phyloP scores from a whole-genome alignment of 2,888 invertebrate species.

The Lottia scabra region DNA sequence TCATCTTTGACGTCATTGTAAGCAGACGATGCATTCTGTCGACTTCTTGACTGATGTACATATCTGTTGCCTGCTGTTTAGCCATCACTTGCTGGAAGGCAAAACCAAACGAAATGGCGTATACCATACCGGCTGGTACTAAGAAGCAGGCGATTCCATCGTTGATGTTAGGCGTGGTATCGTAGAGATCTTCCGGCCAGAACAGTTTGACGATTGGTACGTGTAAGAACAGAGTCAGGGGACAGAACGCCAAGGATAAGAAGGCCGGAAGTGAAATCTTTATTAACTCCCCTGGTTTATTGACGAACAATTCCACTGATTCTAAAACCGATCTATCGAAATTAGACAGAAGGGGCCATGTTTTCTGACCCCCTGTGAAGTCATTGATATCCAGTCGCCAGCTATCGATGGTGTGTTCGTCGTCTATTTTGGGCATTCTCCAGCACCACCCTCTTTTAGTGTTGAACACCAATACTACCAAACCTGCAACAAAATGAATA shows the following conservation, averaged over 20 bases:
- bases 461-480: neutral
- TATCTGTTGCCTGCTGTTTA: conserved; percentile 40
- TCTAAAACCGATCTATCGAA: neutral
- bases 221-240: conserved; percentile 42
- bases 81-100: conserved; percentile 50
- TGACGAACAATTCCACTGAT: conserved; percentile 6
- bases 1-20: conserved; percentile 44
- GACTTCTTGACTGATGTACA: conserved; percentile 41
- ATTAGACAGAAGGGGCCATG: neutral
- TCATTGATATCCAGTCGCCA: neutral
- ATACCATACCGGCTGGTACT: conserved; percentile 54
- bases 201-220: conserved; percentile 35
- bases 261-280: conserved; percentile 39
- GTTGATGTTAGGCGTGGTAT: conserved; percentile 44
- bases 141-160: conserved; percentile 57
- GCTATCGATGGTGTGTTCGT: neutral
- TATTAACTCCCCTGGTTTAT: conserved; percentile 30
- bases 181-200: conserved; percentile 32
- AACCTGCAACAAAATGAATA: neutral
- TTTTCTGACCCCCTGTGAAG: neutral
- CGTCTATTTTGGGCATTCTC: neutral
- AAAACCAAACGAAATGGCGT: conserved; percentile 55
- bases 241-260: conserved; percentile 44
- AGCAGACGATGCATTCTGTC: conserved; percentile 46
- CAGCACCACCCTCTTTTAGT: neutral